Evolutionary conservation across 2,113 vertebrate genomes (phyloP).

Genomic region (Oncorhynchus mykiss): DNA sequence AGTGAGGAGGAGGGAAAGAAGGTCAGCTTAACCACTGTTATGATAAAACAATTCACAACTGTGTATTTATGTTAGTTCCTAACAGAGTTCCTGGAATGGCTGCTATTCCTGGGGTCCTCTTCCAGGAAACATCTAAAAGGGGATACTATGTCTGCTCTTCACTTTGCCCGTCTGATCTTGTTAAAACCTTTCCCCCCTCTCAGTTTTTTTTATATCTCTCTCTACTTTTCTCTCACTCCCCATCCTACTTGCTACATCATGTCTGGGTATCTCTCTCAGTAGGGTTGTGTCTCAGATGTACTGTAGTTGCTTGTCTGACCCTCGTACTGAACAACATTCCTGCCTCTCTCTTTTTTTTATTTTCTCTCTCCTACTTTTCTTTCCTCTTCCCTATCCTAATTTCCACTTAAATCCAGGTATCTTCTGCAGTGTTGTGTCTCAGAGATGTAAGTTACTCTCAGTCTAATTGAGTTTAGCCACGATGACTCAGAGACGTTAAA

Average conservation of each 20-base stretch:
- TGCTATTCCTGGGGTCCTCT: slow-evolving; percentile 53
- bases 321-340: not conserved
- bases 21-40: slow-evolving; percentile 38
- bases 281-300: too few species aligned
- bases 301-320: not conserved
- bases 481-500: slow-evolving; percentile 20
- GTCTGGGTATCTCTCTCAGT: not conserved
- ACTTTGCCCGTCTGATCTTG: slow-evolving; percentile 44
- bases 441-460: not conserved
- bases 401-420: not conserved
- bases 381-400: not conserved
- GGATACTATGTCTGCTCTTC: slow-evolving; percentile 38
- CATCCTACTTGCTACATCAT: not conserved
- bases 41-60: slow-evolving; percentile 41
- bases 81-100: slow-evolving; percentile 63
- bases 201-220: not conserved
- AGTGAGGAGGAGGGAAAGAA: slow-evolving; percentile 9
- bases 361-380: not conserved
- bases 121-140: slow-evolving; percentile 47
- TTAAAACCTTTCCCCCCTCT: not conserved
- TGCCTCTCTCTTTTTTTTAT: not conserved
- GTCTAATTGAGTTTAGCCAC: slow-evolving; percentile 18
- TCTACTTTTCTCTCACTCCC: not conserved
- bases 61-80: slow-evolving; percentile 50
- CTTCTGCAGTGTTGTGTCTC: not conserved